A percentile compares a stretch with the other conserved stretches of the same genome.
Evolutionary conservation across 2,888 invertebrate species (phyloP).

Genomic region (Drosophila diplacantha): DNA sequence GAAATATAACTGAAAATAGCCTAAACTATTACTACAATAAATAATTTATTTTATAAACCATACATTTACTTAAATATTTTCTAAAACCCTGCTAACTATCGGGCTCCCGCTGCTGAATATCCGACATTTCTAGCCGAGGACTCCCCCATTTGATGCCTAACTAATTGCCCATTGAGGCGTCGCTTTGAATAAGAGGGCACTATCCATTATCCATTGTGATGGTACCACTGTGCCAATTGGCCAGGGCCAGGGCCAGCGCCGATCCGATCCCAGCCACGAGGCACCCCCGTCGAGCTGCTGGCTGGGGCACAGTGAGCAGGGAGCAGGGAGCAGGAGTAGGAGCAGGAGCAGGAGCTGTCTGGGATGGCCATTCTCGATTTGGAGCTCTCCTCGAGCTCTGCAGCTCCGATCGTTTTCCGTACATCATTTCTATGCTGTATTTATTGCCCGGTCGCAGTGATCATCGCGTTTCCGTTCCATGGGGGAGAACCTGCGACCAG

Average conservation of each 20-base stretch:
- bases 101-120: conserved; percentile 7
- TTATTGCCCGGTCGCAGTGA: conserved; percentile 68
- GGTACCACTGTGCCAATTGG: conserved; percentile 57
- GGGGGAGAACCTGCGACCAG: conserved; percentile 38
- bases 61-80: neutral
- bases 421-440: conserved; percentile 72
- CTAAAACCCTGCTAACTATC: neutral
- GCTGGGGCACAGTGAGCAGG: conserved; percentile 30
- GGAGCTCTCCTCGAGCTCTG: too few relatives aligned
- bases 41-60: neutral
- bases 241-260: conserved; percentile 35
- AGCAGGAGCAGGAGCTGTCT: conserved; percentile 11
- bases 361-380: conserved; percentile 38
- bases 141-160: conserved; percentile 10
- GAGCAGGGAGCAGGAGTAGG: conserved; percentile 12
- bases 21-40: too few relatives aligned
- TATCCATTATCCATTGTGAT: conserved; percentile 33
- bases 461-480: conserved; percentile 63
- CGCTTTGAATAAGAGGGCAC: conserved; percentile 21
- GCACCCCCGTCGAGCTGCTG: conserved; percentile 67
- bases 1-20: too few relatives aligned
- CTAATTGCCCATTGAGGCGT: conserved; percentile 37
- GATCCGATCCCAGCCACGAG: conserved; percentile 19
- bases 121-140: neutral
- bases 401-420: conserved; percentile 67